A percentile compares a stretch with the other conserved stretches of the same genome.
These are phyloP conservation scores for Drosophila incognita DNA, from an alignment of 2,888 invertebrate species.

Conservation along the genomic window DNA sequence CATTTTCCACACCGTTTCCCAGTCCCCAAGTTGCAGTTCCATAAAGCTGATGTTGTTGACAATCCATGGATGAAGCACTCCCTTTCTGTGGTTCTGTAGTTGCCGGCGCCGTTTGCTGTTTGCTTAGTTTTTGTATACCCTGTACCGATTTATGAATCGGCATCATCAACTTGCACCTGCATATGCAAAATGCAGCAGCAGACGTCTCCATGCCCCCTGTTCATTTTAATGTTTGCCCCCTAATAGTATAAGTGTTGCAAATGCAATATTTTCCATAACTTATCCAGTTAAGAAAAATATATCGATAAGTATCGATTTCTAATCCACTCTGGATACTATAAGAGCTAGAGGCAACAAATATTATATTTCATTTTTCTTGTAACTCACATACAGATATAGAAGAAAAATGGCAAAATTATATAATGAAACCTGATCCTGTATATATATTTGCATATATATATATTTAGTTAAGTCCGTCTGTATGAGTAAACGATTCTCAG, in stretches of 20 bases:
- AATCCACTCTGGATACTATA: neutral
- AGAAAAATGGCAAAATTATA: neutral
- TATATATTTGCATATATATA: too few relatives aligned
- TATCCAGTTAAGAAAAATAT: neutral
- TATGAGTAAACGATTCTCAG: too few relatives aligned
- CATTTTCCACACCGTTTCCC: slow-evolving; percentile 59
- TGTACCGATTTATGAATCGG: neutral
- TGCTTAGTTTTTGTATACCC: slow-evolving; percentile 3
- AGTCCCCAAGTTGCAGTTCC: slow-evolving; percentile 6
- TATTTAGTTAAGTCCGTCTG: too few relatives aligned
- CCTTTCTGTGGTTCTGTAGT: slow-evolving; percentile 27
- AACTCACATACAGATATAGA: neutral
- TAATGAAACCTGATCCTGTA: neutral
- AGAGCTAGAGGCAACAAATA: neutral
- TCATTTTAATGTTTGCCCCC: neutral
- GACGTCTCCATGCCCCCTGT: neutral
- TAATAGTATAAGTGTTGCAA: neutral
- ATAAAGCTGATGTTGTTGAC: slow-evolving; percentile 49
- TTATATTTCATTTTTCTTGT: neutral
- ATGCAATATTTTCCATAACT: neutral
- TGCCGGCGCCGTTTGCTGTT: slow-evolving; percentile 42
- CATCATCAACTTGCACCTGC: neutral
- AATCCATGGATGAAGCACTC: slow-evolving; percentile 50
- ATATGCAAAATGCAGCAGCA: neutral
- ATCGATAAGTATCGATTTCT: neutral